Evolutionary conservation across 1,140 invertebrate species (phyloP).

Genomic region (Atta colombica): DNA sequence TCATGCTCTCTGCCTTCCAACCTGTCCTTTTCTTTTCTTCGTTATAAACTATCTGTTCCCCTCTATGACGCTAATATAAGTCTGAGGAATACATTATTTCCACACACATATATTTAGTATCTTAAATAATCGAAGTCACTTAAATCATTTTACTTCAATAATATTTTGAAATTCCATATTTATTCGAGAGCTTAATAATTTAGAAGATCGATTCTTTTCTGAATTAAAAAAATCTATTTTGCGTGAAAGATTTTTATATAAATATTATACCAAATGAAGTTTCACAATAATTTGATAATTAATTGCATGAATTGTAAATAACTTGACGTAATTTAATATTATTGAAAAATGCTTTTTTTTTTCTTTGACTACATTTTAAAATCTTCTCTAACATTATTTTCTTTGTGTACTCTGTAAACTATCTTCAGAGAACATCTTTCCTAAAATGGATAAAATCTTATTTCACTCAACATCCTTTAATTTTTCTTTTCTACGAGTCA

Average conservation of each 20-base stretch:
- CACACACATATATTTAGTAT: no score
- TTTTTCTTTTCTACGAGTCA: constrained; percentile 47
- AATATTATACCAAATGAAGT: neutral
- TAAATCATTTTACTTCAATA: neutral
- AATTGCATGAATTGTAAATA: neutral
- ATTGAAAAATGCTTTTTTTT: neutral
- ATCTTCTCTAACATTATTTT: neutral
- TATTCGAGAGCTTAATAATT: neutral
- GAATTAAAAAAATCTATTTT: neutral
- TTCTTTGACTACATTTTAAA: neutral
- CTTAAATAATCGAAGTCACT: neutral
- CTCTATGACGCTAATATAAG: constrained; percentile 20
- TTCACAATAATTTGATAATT: neutral
- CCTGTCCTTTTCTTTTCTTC: neutral
- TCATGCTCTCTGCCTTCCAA: constrained; percentile 1
- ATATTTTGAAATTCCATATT: neutral
- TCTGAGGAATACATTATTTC: constrained; percentile 1
- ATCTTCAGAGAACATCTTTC: neutral
- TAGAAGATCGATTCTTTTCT: neutral
- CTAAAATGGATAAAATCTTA: constrained; percentile 24
- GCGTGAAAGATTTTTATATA: neutral
- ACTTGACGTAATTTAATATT: neutral
- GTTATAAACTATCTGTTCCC: constrained; percentile 10
- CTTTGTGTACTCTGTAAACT: neutral
- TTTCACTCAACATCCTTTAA: constrained; percentile 13